Conservation (phyloP, 2,797 vertebrate species). For the Leptatherina wallacei region DNA sequence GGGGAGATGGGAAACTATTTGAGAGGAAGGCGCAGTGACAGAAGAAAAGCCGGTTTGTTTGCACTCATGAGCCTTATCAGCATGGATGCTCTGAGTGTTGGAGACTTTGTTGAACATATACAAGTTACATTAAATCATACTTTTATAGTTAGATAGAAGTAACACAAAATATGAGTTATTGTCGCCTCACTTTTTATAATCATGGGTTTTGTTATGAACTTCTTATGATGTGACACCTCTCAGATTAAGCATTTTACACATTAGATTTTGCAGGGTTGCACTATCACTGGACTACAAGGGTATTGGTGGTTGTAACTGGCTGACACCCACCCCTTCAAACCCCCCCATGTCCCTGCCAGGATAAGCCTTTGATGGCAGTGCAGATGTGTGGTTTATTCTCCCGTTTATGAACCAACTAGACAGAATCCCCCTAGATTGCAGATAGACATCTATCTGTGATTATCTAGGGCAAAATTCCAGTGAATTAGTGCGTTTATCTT, state of each 20-base stretch:
- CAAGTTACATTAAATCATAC: neutral
- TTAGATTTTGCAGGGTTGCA: constrained; percentile 15
- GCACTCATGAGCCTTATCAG: constrained; percentile 22
- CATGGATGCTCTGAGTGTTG: constrained; percentile 23
- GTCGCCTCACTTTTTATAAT: neutral
- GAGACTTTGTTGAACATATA: constrained; percentile 21
- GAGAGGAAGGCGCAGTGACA: constrained; percentile 40
- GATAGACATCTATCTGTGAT: constrained; percentile 54
- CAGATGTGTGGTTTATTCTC: constrained; percentile 58
- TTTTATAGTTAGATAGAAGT: neutral
- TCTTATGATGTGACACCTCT: neutral
- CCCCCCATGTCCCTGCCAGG: constrained; percentile 7
- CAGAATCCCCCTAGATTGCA: constrained; percentile 59
- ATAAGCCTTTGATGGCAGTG: constrained; percentile 53
- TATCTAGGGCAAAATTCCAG: constrained; percentile 61
- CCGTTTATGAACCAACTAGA: constrained; percentile 19
- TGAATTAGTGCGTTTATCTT: constrained; percentile 66
- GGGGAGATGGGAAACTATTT: constrained; percentile 65
- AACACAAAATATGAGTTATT: neutral
- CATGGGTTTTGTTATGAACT: neutral
- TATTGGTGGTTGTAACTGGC: constrained; percentile 19
- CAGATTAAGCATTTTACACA: constrained; percentile 21
- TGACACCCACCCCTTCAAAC: constrained; percentile 14
- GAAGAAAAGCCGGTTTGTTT: constrained; percentile 52
- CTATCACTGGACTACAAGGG: constrained; percentile 3